Conservation (phyloP, 2,888 invertebrate species). For the Thyatira batis region DNA sequence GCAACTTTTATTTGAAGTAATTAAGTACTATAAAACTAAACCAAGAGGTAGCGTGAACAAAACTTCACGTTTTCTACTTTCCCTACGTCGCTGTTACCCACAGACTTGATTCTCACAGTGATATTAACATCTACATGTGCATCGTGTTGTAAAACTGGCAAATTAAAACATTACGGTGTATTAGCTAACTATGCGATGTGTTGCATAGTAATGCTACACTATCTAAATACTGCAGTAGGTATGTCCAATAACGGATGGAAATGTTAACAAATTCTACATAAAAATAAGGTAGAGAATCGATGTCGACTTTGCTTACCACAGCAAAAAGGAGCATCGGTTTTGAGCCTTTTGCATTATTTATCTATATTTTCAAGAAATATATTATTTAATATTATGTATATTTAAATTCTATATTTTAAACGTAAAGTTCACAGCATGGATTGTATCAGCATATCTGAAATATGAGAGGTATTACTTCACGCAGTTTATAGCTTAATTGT, state of each 20-base stretch:
- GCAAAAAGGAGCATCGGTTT: too few species aligned
- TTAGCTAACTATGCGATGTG: constrained; percentile 57
- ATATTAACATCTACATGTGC: constrained; percentile 16
- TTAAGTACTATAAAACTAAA: too few species aligned
- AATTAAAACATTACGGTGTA: constrained; percentile 73
- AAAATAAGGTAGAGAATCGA: too few species aligned
- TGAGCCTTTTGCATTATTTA: too few species aligned
- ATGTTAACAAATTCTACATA: constrained; percentile 41
- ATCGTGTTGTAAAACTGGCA: constrained; percentile 42
- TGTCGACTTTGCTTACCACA: too few species aligned
- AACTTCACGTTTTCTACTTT: not conserved
- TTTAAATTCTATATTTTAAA: too few species aligned
- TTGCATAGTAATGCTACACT: constrained; percentile 32
- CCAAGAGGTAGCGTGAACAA: too few species aligned
- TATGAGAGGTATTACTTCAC: not conserved
- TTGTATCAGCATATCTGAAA: not conserved
- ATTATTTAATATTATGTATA: too few species aligned
- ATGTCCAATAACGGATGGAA: constrained; percentile 22
- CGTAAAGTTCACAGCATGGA: constrained; percentile 4
- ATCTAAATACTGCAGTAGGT: too few species aligned
- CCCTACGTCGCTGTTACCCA: not conserved
- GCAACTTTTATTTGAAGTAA: too few species aligned
- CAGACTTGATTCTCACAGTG: constrained; percentile 17
- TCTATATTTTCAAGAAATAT: too few species aligned
- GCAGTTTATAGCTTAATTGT: not conserved